phyloP scores from a whole-genome alignment of 2,888 invertebrate genomes.

The Andrena chrysosceles region DNA sequence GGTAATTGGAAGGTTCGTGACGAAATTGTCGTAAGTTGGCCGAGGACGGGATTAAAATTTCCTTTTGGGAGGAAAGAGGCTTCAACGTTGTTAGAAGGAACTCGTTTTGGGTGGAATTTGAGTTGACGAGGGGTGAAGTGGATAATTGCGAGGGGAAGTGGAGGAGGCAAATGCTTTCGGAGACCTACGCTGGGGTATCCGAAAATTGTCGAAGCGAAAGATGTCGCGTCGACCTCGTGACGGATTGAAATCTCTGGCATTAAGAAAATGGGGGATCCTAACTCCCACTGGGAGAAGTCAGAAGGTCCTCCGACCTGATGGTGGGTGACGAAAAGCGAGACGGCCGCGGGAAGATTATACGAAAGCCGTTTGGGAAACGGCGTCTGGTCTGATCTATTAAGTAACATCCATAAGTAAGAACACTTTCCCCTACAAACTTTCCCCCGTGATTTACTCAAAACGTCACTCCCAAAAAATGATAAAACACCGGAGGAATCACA shows the following conservation, averaged over 20 bases:
- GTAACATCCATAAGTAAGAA: slow-evolving; percentile 24
- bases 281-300: slow-evolving; percentile 57
- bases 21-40: no score
- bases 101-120: no score
- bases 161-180: background rate
- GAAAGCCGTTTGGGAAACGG: slow-evolving; percentile 39
- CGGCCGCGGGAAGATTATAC: slow-evolving; percentile 52
- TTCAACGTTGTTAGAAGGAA: no score
- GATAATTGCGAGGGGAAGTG: no score
- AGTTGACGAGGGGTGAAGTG: no score
- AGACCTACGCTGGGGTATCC: background rate
- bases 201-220: slow-evolving; percentile 55
- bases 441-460: no score
- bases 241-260: slow-evolving; percentile 73
- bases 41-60: no score
- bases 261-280: slow-evolving; percentile 72
- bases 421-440: background rate
- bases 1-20: no score
- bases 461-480: no score
- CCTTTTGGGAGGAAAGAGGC: no score
- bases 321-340: slow-evolving; percentile 58
- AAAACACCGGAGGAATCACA: no score
- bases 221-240: slow-evolving; percentile 59
- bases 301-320: slow-evolving; percentile 63
- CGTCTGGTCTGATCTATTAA: slow-evolving; percentile 21